Conservation (phyloP, 2,113 vertebrate genomes). For the Cyanoderma ruficeps region DNA sequence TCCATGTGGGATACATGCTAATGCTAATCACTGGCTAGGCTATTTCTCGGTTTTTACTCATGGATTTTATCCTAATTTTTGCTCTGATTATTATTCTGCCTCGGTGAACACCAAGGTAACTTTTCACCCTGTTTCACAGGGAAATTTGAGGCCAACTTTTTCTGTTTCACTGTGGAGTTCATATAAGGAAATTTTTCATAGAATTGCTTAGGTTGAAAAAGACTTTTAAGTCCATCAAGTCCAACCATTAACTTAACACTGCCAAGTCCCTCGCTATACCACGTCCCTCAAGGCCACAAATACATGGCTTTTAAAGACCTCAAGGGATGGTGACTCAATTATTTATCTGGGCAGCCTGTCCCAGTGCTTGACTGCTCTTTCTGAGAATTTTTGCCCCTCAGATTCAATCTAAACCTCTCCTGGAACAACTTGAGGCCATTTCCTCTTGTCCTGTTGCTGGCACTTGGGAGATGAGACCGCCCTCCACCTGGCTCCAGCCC, state of each 20-base stretch:
- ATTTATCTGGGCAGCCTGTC: background rate
- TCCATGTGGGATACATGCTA: background rate
- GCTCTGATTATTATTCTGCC: background rate
- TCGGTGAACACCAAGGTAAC: background rate
- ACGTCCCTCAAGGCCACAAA: background rate
- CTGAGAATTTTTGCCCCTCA: background rate
- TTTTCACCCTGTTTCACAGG: background rate
- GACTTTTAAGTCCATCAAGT: background rate
- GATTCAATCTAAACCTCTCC: background rate
- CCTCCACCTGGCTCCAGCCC: background rate
- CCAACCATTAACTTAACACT: background rate
- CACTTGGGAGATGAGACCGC: background rate
- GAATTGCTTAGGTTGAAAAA: background rate
- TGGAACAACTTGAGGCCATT: background rate
- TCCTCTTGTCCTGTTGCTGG: background rate
- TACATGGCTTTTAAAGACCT: background rate
- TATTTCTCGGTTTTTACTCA: background rate
- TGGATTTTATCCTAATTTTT: conserved; percentile 4
- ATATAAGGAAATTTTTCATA: background rate
- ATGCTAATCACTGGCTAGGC: background rate
- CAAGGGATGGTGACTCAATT: background rate
- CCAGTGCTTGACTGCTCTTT: background rate
- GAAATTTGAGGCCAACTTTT: background rate
- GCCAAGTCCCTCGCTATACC: background rate
- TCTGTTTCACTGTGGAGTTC: background rate